A percentile compares a stretch with the other conserved stretches of the same genome.
Conservation (phyloP, 2,888 invertebrate genomes). For the Netelia melanura region DNA sequence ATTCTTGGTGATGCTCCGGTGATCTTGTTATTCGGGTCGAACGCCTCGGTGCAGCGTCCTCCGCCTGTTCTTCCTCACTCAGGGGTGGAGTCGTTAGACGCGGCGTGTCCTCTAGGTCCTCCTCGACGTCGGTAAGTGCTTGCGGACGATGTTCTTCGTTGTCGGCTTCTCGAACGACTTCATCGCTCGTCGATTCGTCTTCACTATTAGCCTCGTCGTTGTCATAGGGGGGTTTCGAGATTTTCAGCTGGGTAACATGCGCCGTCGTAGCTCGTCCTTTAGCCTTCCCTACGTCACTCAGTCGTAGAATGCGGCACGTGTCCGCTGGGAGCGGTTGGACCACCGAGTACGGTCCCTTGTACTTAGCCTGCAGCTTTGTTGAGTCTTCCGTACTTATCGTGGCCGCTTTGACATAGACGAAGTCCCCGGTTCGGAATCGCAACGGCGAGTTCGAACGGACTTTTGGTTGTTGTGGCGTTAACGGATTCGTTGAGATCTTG, state of each 20-base stretch:
- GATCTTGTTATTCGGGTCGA: no score
- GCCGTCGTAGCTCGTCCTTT: no score
- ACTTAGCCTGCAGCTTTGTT: conserved; percentile 37
- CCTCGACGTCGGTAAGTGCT: no score
- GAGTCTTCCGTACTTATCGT: conserved; percentile 23
- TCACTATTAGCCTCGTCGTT: background rate
- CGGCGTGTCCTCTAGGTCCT: no score
- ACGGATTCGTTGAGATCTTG: conserved; percentile 60
- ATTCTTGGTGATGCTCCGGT: no score
- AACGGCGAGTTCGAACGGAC: conserved; percentile 60
- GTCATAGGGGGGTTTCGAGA: background rate
- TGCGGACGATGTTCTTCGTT: no score
- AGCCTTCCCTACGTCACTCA: background rate
- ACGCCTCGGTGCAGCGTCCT: no score
- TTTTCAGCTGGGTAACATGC: background rate
- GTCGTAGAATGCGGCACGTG: background rate
- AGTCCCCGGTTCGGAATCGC: conserved; percentile 6
- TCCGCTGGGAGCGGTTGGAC: background rate
- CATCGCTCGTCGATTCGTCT: no score
- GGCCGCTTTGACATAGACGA: conserved; percentile 33
- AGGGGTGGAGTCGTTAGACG: no score
- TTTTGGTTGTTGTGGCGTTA: conserved; percentile 59
- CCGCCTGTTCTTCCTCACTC: no score
- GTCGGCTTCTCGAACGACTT: no score
- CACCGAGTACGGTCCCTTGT: no score